Evolutionary conservation across 2,113 vertebrate species (phyloP).

Genomic region (Tympanuchus pallidicinctus): DNA sequence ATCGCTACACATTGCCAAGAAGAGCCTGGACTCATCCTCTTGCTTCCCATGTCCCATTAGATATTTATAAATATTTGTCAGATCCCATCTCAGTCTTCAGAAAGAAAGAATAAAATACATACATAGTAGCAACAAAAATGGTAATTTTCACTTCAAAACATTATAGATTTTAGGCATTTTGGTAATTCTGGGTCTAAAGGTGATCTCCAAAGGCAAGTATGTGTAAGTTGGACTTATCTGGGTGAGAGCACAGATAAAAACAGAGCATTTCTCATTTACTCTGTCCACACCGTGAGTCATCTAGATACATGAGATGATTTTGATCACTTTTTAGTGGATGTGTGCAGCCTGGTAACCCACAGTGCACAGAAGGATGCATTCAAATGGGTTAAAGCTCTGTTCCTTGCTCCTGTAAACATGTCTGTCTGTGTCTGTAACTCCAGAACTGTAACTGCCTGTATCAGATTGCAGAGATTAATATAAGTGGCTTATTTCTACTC

Average conservation of each 20-base stretch:
- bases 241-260: not conserved
- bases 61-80: too few relatives aligned
- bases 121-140: not conserved
- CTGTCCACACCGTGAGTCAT: not conserved
- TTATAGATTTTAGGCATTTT: not conserved
- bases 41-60: too few relatives aligned
- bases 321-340: not conserved
- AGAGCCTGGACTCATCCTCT: too few relatives aligned
- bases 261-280: fast-evolving
- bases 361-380: not conserved
- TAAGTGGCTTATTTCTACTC: not conserved
- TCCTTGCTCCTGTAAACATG: not conserved
- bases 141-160: not conserved
- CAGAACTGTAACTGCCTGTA: not conserved
- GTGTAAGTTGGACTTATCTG: not conserved
- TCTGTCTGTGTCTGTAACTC: not conserved
- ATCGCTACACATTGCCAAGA: too few relatives aligned
- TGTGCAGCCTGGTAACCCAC: not conserved
- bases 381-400: not conserved
- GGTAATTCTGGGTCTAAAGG: not conserved
- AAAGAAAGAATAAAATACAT: not conserved
- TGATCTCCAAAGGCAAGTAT: not conserved
- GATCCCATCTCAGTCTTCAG: not conserved
- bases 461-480: not conserved
- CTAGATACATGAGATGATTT: not conserved